A percentile compares a stretch with the other conserved stretches of the same genome.
phyloP scores from a whole-genome alignment of 2,888 invertebrate genomes.

The Prosapia bicincta region DNA sequence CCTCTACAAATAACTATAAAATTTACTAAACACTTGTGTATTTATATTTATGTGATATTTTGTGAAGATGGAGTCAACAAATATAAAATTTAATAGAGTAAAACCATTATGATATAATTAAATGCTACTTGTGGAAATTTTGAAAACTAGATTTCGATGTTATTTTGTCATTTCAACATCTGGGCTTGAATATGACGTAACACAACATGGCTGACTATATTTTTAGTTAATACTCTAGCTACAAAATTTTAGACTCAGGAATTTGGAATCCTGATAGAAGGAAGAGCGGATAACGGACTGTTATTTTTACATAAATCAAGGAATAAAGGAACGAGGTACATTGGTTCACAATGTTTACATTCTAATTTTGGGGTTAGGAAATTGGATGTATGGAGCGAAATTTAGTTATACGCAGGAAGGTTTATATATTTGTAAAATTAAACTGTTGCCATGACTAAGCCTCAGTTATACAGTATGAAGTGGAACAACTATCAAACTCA shows the following conservation, averaged over 20 bases:
- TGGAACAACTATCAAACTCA: conserved; percentile 48
- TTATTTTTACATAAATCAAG: not conserved
- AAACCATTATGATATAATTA: too few species aligned
- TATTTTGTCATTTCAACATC: too few species aligned
- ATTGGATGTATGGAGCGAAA: not conserved
- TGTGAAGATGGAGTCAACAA: too few species aligned
- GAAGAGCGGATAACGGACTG: not conserved
- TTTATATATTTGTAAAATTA: not conserved
- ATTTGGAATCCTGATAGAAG: not conserved
- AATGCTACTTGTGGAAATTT: too few species aligned
- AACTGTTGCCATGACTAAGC: conserved; percentile 12
- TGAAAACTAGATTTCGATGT: too few species aligned
- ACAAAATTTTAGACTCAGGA: not conserved
- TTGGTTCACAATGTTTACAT: not conserved
- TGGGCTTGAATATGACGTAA: too few species aligned
- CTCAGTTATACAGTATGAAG: conserved; percentile 45
- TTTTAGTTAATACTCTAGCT: not conserved
- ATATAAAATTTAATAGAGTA: too few species aligned
- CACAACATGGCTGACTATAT: too few species aligned
- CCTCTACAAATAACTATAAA: too few species aligned
- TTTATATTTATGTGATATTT: too few species aligned
- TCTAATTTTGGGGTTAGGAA: not conserved
- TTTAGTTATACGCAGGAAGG: not conserved
- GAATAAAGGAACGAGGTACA: too few species aligned
- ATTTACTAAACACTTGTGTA: too few species aligned